Evolutionary conservation across 2,797 vertebrate genomes (phyloP).

Genomic region (Melanotaenia pygmaea): DNA sequence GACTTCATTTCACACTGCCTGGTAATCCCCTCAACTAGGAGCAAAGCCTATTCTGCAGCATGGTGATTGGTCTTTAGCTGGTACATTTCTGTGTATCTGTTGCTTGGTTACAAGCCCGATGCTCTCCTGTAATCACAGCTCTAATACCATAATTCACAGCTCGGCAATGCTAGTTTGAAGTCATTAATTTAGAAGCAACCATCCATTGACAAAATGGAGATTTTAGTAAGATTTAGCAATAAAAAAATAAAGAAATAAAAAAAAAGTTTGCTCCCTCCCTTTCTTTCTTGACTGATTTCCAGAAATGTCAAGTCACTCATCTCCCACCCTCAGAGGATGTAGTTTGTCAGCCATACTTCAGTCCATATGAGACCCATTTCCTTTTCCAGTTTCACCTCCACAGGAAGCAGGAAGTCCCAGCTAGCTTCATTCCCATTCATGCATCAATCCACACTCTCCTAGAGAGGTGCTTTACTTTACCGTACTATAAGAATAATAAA

Average conservation of each 20-base stretch:
- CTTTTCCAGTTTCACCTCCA: constrained; percentile 58
- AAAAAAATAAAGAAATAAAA: background rate
- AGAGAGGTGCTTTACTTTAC: constrained; percentile 15
- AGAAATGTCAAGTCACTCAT: constrained; percentile 43
- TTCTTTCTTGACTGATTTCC: constrained; percentile 10
- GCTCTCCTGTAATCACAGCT: constrained; percentile 45
- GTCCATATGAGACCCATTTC: constrained; percentile 46
- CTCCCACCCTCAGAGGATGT: constrained; percentile 43
- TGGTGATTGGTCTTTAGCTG: constrained; percentile 68
- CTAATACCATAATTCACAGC: constrained; percentile 45
- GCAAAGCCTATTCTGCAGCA: constrained; percentile 66
- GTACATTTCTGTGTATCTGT: constrained; percentile 57
- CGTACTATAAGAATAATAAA: background rate
- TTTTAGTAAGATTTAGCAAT: constrained; percentile 19
- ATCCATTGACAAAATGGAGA: background rate
- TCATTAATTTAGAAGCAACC: constrained; percentile 28
- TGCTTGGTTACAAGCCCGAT: constrained; percentile 51
- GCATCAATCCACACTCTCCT: constrained; percentile 52
- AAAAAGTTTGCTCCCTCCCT: background rate
- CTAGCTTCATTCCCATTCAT: constrained; percentile 47
- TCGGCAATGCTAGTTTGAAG: constrained; percentile 26
- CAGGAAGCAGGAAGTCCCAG: constrained; percentile 69
- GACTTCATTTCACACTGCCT: constrained; percentile 76
- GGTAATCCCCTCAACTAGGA: constrained; percentile 66
- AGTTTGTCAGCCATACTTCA: constrained; percentile 53